Conservation (phyloP, 2,888 invertebrate genomes). For the Drosophila rubida region DNA sequence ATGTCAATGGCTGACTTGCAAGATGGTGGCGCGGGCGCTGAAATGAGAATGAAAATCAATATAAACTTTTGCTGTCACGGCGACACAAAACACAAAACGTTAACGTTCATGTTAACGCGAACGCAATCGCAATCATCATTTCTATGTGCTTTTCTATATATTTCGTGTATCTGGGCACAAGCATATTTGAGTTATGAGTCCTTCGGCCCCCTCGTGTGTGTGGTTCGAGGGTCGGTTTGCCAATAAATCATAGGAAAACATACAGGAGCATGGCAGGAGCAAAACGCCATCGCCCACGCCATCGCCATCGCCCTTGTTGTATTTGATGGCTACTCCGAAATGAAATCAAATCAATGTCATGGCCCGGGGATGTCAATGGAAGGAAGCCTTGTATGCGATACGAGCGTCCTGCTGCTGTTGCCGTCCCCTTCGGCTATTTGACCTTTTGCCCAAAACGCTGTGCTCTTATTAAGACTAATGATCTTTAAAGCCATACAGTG, state of each 20-base stretch:
- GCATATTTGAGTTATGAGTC: slow-evolving; percentile 32
- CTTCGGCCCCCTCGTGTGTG: slow-evolving; percentile 6
- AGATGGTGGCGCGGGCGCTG: slow-evolving; percentile 18
- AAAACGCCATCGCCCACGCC: slow-evolving; percentile 12
- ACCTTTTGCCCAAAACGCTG: background rate
- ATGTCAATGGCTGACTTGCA: slow-evolving; percentile 19
- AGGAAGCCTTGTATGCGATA: slow-evolving; percentile 17
- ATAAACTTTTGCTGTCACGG: slow-evolving; percentile 34
- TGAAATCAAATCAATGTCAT: slow-evolving; percentile 73
- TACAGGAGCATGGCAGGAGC: slow-evolving; percentile 12
- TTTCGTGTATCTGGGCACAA: slow-evolving; percentile 15
- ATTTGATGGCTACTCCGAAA: slow-evolving; percentile 45
- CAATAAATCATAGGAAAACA: slow-evolving; percentile 58
- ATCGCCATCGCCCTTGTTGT: slow-evolving; percentile 43
- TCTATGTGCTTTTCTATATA: slow-evolving; percentile 26
- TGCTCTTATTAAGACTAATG: slow-evolving; percentile 22
- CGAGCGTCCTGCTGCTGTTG: slow-evolving; percentile 4
- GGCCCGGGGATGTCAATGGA: slow-evolving; percentile 22
- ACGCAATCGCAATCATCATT: slow-evolving; percentile 18
- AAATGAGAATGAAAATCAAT: slow-evolving; percentile 56
- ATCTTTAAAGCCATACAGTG: background rate
- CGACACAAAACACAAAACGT: slow-evolving; percentile 10
- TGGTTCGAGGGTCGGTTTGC: slow-evolving; percentile 3
- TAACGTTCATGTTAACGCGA: background rate
- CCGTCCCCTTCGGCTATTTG: slow-evolving; percentile 11